Conservation (phyloP, 64 coral and sea anemone genomes). For the Stichodactyla mertensii region DNA sequence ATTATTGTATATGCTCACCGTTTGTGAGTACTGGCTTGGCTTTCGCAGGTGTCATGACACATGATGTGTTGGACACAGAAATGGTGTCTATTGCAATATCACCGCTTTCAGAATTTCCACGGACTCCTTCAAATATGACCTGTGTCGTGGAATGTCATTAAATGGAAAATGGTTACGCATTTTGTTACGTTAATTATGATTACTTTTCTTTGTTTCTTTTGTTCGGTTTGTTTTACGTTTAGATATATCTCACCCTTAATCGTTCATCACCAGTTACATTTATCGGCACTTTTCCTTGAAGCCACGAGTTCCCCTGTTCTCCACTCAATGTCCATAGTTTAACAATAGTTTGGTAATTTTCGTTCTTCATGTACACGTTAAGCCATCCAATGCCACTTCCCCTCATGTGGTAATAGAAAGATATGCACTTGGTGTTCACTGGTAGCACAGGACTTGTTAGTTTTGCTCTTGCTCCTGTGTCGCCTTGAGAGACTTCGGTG, state of each 20-base stretch:
- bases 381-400: conserved; percentile 76
- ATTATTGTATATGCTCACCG: neutral
- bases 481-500: conserved; percentile 31
- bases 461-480: conserved; percentile 43
- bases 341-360: neutral
- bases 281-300: neutral
- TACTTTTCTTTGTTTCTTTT: too few relatives aligned
- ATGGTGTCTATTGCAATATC: conserved; percentile 41
- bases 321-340: conserved; percentile 16
- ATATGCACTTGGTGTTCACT: conserved; percentile 63
- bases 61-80: neutral
- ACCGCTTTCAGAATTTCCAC: conserved; percentile 19
- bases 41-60: neutral
- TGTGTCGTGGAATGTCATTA: neutral
- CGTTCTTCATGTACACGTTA: conserved; percentile 59
- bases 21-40: neutral
- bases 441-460: conserved; percentile 22
- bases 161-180: too few relatives aligned
- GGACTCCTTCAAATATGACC: conserved; percentile 13
- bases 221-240: too few relatives aligned
- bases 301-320: conserved; percentile 27
- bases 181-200: too few relatives aligned
- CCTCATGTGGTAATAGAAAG: conserved; percentile 88
- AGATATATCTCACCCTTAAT: too few relatives aligned
- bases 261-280: neutral